Evolutionary conservation across 2,888 invertebrate genomes (phyloP), one percentile per base, ranked within the genome.

Genomic region (Hypomecis atomaria): DNA sequence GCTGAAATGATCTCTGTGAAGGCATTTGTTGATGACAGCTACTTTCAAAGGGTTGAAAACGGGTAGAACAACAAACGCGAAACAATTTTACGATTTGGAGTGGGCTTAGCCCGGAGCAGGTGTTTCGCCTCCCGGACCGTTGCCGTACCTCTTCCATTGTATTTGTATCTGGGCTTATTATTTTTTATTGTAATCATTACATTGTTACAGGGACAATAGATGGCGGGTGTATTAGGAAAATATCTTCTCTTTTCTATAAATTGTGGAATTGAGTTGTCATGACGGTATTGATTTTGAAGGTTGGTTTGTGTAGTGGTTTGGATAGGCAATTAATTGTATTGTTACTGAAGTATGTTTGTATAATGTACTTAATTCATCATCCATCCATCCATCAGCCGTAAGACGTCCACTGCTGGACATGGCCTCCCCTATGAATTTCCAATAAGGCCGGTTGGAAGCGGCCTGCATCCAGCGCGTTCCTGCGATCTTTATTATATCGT

Each of bases 31-130:
- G 61, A 65, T 69, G 70, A 62, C 72, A 65, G 72, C 63, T 62
- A 70, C 59, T 67, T 66, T 64, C 44, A 69, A 70, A 69, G 68
- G 66, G 69, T 63, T 63, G 59, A 54, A 63, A 58, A 62, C 52
- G 65, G 65, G 62, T 66, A 54, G 53, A 67, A 66, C 69, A 71
- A 70, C 69, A 73, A 72, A 64, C 55, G 64, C 63, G 73, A 76
- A 74, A 74, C 66, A 62, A 70, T 72, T 73, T 77, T 72, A 72
- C 70, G 70, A 70, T 64, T 68, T 38, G 61, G 63, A 62, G 68
- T 57, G 34, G 55, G 57, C 67, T 69, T 67, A 71, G 45, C 71
- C 49, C 36, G 66, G 44, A 71, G 68, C 73, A 75, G 71, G 74
- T 77, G 70, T 70, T 59, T 40, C 54, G 59, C 34, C 53, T 65